These are phyloP conservation scores for Eristalis arbustorum DNA, from an alignment of 2,888 invertebrate genomes.

Conservation along the genomic window DNA sequence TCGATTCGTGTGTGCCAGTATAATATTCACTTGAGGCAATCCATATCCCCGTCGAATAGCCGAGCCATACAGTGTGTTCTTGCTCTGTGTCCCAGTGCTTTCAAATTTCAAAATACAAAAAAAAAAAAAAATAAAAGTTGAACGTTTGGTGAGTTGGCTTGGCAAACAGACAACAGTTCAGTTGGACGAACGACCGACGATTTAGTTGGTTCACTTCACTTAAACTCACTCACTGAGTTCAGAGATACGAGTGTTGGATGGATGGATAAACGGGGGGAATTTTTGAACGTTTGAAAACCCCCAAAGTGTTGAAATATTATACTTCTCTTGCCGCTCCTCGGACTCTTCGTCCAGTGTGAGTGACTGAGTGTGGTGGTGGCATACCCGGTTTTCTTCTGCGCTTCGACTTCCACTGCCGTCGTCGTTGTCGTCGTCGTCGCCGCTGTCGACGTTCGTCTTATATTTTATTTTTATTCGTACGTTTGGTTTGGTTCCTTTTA, in stretches of 20 bases:
- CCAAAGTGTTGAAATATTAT: conserved; percentile 59
- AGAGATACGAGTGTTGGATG: conserved; percentile 50
- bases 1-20: conserved; percentile 59
- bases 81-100: conserved; percentile 1
- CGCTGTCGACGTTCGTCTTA: conserved; percentile 59
- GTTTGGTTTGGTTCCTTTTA: conserved; percentile 5
- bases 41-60: conserved; percentile 57
- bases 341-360: not conserved
- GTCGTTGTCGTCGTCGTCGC: conserved; percentile 40
- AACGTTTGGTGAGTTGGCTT: conserved; percentile 44
- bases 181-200: conserved; percentile 44
- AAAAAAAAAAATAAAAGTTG: not conserved
- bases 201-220: conserved; percentile 70
- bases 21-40: conserved; percentile 69
- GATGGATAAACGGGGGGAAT: conserved; percentile 51
- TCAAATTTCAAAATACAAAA: conserved; percentile 2
- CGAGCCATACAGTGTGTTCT: conserved; percentile 25
- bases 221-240: conserved; percentile 63
- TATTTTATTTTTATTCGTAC: conserved; percentile 53
- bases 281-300: conserved; percentile 51
- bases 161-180: conserved; percentile 17
- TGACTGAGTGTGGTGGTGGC: conserved; percentile 37
- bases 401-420: conserved; percentile 26
- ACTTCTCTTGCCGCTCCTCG: not conserved
- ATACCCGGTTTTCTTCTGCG: conserved; percentile 54